Evolutionary conservation across 2,113 vertebrate species (phyloP).

Genomic region (Pagrus major): DNA sequence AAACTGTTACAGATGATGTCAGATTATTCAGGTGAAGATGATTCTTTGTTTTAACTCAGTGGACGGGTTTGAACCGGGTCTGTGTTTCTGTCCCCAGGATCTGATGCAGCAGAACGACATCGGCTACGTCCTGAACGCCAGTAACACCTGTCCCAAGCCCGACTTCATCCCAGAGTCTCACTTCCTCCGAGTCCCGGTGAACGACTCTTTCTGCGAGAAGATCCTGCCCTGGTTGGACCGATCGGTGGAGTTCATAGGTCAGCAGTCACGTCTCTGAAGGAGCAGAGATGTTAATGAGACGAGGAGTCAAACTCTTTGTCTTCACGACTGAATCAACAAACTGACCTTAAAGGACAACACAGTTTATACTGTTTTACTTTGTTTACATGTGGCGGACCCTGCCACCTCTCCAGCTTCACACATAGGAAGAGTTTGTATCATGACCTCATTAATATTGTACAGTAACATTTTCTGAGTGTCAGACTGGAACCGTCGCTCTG

Average conservation of each 20-base stretch:
- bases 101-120: slow-evolving; percentile 98
- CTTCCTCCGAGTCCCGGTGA: slow-evolving; percentile 96
- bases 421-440: too few species aligned
- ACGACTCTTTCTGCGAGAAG: slow-evolving; percentile 98
- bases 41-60: too few species aligned
- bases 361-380: too few species aligned
- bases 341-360: too few species aligned
- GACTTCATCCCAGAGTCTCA: slow-evolving; percentile 95
- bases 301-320: too few species aligned
- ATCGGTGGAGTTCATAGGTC: slow-evolving; percentile 97
- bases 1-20: too few species aligned
- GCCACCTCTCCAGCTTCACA: too few species aligned
- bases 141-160: slow-evolving; percentile 96
- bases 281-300: neutral
- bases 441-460: too few species aligned
- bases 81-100: slow-evolving; percentile 81
- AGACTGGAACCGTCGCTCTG: neutral
- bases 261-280: slow-evolving; percentile 28
- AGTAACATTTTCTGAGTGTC: too few species aligned
- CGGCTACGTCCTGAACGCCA: slow-evolving; percentile 93
- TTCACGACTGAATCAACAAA: too few species aligned
- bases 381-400: too few species aligned
- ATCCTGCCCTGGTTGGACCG: slow-evolving; percentile 97
- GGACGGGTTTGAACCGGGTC: neutral
- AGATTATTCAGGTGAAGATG: too few species aligned